phyloP scores from a whole-genome alignment of 2,888 invertebrate genomes.

The Lycaena phlaeas region DNA sequence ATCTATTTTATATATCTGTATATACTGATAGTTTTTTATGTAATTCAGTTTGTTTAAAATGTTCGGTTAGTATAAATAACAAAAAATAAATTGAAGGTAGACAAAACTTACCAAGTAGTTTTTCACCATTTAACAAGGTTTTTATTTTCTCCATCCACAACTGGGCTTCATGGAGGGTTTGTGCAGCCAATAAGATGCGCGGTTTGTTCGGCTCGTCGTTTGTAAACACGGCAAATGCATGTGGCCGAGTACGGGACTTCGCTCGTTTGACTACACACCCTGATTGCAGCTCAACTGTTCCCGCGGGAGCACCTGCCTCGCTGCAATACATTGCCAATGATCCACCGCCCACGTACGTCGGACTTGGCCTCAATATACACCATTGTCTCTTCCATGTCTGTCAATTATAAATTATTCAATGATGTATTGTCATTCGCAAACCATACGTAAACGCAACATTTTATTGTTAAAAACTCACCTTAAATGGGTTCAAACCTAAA shows the following conservation, averaged over 20 bases:
- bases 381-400: conserved; percentile 79
- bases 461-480: conserved; percentile 52
- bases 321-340: conserved; percentile 72
- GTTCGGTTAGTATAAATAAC: too few species aligned
- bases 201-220: conserved; percentile 73
- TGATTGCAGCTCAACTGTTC: conserved; percentile 69
- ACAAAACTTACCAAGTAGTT: conserved; percentile 40
- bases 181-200: conserved; percentile 76
- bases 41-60: too few species aligned
- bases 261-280: conserved; percentile 76
- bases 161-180: conserved; percentile 76
- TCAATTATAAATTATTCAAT: conserved; percentile 32
- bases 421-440: conserved; percentile 20
- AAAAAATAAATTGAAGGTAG: conserved; percentile 18
- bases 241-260: conserved; percentile 77
- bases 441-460: conserved; percentile 9
- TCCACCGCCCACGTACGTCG: conserved; percentile 64
- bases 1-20: too few species aligned
- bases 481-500: conserved; percentile 76
- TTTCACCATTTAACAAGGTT: conserved; percentile 57
- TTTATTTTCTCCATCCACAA: conserved; percentile 79
- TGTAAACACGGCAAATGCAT: conserved; percentile 79
- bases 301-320: conserved; percentile 58
- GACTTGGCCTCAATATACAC: conserved; percentile 74
- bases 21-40: too few species aligned